Percentiles rank a stretch among this genome's conserved stretches.
Conservation (phyloP, 2,888 invertebrate species). For the Tinea semifulvella region DNA sequence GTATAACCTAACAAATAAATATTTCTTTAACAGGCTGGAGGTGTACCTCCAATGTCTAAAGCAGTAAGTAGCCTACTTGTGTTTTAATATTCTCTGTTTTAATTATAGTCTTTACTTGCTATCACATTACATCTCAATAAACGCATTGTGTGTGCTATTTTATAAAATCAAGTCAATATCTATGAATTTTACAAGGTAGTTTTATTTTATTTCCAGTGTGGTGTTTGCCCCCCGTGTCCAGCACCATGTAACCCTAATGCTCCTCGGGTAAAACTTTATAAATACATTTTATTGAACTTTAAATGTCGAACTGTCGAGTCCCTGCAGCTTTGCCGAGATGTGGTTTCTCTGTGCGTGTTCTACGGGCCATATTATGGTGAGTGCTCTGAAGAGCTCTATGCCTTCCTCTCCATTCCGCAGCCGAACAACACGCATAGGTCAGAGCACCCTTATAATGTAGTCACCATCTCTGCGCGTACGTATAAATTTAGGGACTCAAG, state of each 20-base stretch:
- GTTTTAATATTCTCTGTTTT: not conserved
- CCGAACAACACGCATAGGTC: not conserved
- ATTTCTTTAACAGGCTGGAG: slow-evolving; percentile 39
- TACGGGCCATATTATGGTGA: no score
- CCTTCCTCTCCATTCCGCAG: no score
- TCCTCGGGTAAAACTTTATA: slow-evolving; percentile 42
- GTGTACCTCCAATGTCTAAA: slow-evolving; percentile 40
- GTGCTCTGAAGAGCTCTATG: no score
- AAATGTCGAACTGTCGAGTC: not conserved
- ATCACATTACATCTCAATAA: not conserved
- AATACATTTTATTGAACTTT: not conserved
- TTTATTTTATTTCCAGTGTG: slow-evolving; percentile 40
- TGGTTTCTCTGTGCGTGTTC: no score
- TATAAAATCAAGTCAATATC: no score
- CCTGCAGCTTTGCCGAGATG: no score
- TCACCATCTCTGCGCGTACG: no score
- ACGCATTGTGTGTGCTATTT: no score
- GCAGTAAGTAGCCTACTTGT: slow-evolving; percentile 33
- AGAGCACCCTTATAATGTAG: no score
- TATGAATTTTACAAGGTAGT: no score
- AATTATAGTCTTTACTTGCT: not conserved
- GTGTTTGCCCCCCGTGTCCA: slow-evolving; percentile 52
- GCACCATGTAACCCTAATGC: slow-evolving; percentile 52
- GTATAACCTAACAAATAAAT: no score
- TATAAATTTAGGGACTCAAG: no score